Conservation (phyloP, 30 jellyfish, hydroid and myxozoan species). For the Morbakka virulenta region DNA sequence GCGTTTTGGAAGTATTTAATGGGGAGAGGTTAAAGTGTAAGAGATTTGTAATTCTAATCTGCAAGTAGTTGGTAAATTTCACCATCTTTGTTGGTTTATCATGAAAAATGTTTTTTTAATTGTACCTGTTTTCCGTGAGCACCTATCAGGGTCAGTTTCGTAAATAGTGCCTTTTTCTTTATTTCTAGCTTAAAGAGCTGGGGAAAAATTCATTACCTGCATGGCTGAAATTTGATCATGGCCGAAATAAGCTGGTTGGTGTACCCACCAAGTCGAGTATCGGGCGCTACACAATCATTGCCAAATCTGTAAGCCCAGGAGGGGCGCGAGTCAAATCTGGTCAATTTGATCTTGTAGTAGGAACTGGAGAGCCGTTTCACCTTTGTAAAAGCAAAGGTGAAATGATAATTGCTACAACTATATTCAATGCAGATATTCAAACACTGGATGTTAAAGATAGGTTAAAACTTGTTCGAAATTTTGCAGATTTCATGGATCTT, state of each 20-base stretch:
- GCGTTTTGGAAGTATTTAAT: too few relatives aligned
- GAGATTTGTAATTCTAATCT: too few relatives aligned
- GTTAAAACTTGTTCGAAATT: slow-evolving; percentile 43
- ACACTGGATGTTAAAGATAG: slow-evolving; percentile 41
- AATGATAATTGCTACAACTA: slow-evolving; percentile 63
- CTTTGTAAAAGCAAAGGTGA: slow-evolving; percentile 52
- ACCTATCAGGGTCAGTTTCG: too few relatives aligned
- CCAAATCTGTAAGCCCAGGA: slow-evolving; percentile 31
- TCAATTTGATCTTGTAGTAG: slow-evolving; percentile 42
- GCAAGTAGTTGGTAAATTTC: too few relatives aligned
- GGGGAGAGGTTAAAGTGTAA: too few relatives aligned
- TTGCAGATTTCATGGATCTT: slow-evolving; percentile 60
- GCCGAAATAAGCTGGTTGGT: slow-evolving; percentile 66
- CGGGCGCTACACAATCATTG: slow-evolving; percentile 29
- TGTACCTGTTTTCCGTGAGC: too few relatives aligned
- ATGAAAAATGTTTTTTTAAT: too few relatives aligned
- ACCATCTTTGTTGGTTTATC: too few relatives aligned
- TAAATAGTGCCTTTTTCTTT: too few relatives aligned
- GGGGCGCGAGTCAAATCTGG: neutral
- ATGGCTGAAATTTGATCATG: slow-evolving; percentile 67
- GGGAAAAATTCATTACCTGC: slow-evolving; percentile 62
- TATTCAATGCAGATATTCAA: slow-evolving; percentile 55
- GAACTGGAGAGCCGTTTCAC: slow-evolving; percentile 3
- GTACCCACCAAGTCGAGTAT: slow-evolving; percentile 62
- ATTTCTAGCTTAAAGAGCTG: slow-evolving; percentile 27